These are phyloP conservation scores for Trididemnum nubilum DNA, from an alignment of 23 tunicate species.

Conservation along the genomic window DNA sequence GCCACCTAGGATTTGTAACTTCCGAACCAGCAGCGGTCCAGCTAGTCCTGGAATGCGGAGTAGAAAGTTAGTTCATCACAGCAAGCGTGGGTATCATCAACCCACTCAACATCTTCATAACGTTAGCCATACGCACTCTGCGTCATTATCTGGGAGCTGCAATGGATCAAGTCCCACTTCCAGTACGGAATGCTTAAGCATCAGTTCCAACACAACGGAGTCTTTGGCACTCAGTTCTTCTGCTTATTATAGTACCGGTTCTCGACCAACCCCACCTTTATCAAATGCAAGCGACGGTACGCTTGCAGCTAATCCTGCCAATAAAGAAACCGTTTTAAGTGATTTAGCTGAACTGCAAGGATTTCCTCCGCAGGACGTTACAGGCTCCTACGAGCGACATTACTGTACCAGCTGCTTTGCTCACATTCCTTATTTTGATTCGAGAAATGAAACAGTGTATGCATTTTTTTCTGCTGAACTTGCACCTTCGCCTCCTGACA, in stretches of 20 bases:
- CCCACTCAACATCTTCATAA: conserved; percentile 1
- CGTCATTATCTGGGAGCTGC: conserved; percentile 60
- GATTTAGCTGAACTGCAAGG: not conserved
- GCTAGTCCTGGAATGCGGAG: conserved; percentile 48
- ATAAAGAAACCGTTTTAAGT: conserved; percentile 17
- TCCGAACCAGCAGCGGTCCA: conserved; percentile 34
- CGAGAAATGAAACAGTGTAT: not conserved
- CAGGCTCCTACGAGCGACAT: not conserved
- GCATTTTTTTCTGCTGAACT: not conserved
- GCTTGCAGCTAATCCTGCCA: conserved; percentile 13
- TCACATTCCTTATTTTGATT: conserved; percentile 26
- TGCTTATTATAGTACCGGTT: not conserved
- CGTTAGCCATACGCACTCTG: conserved; percentile 25
- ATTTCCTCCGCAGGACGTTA: not conserved
- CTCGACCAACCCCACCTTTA: not conserved
- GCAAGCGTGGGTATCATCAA: conserved; percentile 32
- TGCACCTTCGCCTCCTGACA: conserved; percentile 65
- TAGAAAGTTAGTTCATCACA: conserved; percentile 4
- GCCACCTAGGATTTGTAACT: conserved; percentile 32
- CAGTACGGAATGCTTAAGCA: conserved; percentile 62
- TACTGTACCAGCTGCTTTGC: conserved; percentile 36
- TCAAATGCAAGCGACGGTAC: conserved; percentile 20
- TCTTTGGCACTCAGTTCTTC: not conserved
- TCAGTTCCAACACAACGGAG: conserved; percentile 7
- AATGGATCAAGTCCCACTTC: conserved; percentile 64